Base-by-base conservation (phyloP, 1,140 invertebrate species). In the Bombus turneri region DNA sequence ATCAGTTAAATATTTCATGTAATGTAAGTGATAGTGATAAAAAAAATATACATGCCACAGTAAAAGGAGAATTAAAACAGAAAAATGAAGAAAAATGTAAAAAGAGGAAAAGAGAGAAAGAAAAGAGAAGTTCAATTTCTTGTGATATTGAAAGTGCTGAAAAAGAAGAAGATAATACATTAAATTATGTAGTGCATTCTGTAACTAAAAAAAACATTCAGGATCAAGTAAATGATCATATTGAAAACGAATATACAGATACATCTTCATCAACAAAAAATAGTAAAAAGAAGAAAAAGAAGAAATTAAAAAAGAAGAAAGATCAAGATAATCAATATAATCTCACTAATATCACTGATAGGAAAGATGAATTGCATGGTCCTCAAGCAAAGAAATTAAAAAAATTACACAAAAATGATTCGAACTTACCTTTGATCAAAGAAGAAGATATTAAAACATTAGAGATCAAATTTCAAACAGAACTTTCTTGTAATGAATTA, bases 1-100 rank as follows among this genome's bases (percentile, higher is more conserved):
- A 75, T 28, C 85, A 88, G 64, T 80, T 93, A 47, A 86, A 28
- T 62, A 77, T 37, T 74, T 68, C 83, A n/a, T 93, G 91, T 64
- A 88, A 75, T 39, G 69, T 93, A 80, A 74, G 83, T 15, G 81
- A 88, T 69, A 47, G 25, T n/a, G 37, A 64, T 74, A 62, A 47
- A 75, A 43, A n/a, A 39, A n/a, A 9, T 34, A 37, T 34, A 37
- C 2, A 43, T n/a, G 25, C 2, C 9, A 28, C 18, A 43, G 22
- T 4, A 62, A 69, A 78, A 3, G 43, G 34, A 13, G 15, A 28
- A 39, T 37, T 39, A 34, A 68, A 68, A 64, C 0, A 1, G 10
- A 3, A 43, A 34, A 81, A 15, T 8, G 31, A 43, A 73, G 2
- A 53, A 53, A 71, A 28, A 47, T 73, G 34, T 8, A 12, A 3